These are phyloP conservation scores for Acronicta alni DNA, from an alignment of 2,888 invertebrate species.

Conservation along the genomic window DNA sequence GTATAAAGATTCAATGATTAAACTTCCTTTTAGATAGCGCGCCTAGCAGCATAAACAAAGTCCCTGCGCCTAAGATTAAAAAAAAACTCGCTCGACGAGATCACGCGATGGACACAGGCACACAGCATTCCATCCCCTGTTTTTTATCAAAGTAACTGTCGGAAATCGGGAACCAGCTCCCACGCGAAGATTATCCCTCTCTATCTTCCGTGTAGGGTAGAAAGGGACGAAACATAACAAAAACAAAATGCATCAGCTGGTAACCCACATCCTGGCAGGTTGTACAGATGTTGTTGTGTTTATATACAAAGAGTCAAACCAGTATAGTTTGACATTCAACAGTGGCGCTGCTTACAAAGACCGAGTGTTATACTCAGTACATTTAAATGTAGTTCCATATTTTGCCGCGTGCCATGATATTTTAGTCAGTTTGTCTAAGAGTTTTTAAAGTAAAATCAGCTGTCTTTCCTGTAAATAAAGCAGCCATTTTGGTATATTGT, in stretches of 20 bases:
- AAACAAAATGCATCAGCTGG: slow-evolving; percentile 51
- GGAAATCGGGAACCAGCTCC: slow-evolving; percentile 32
- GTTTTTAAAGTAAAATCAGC: slow-evolving; percentile 25
- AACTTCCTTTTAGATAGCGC: too few species aligned
- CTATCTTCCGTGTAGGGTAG: slow-evolving; percentile 10
- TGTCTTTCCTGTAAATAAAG: slow-evolving; percentile 23
- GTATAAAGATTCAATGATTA: too few species aligned
- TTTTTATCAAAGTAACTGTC: slow-evolving; percentile 56
- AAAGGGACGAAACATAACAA: slow-evolving; percentile 36
- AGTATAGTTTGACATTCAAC: not conserved
- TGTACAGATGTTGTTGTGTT: slow-evolving; percentile 51
- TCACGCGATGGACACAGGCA: slow-evolving; percentile 4
- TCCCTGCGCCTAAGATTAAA: not conserved
- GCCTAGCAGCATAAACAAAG: not conserved
- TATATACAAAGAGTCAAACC: not conserved
- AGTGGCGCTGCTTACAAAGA: slow-evolving; percentile 10
- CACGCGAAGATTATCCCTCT: slow-evolving; percentile 26
- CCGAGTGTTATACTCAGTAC: not conserved
- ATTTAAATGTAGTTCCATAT: not conserved
- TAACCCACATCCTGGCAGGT: slow-evolving; percentile 58
- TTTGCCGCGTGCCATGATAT: slow-evolving; percentile 1
- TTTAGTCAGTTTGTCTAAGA: not conserved
- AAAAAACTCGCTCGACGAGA: not conserved
- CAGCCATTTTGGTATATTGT: slow-evolving; percentile 1
- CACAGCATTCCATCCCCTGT: slow-evolving; percentile 37